phyloP scores from a whole-genome alignment of 2,797 vertebrate species.

The Cuculus canorus region DNA sequence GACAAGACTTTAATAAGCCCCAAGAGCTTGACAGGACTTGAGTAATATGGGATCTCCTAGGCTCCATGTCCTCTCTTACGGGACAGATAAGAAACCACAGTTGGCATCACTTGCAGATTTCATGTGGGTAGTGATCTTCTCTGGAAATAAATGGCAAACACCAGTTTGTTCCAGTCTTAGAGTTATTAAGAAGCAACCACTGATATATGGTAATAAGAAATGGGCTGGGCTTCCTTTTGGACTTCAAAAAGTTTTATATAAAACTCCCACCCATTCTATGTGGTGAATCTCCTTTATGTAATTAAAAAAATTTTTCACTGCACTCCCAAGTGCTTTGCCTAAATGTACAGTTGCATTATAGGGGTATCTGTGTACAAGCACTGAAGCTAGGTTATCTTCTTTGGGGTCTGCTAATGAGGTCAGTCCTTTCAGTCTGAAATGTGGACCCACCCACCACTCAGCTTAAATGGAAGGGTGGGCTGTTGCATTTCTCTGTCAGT shows the following conservation, averaged over 20 bases:
- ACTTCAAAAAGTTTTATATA: background rate
- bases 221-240: background rate
- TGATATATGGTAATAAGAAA: background rate
- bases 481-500: background rate
- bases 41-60: background rate
- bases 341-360: background rate
- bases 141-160: background rate
- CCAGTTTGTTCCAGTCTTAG: background rate
- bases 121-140: background rate
- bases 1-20: background rate
- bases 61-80: rapidly evolving
- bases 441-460: background rate
- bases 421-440: background rate
- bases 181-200: background rate
- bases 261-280: background rate
- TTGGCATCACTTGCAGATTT: background rate
- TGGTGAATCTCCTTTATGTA: background rate
- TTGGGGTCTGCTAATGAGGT: background rate
- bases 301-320: background rate
- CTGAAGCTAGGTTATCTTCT: background rate
- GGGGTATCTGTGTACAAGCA: rapidly evolving
- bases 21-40: background rate
- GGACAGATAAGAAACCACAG: background rate
- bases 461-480: background rate
- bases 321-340: background rate